Evolutionary conservation across 2,797 vertebrate species (phyloP).

Genomic region (Cottoperca gobio): DNA sequence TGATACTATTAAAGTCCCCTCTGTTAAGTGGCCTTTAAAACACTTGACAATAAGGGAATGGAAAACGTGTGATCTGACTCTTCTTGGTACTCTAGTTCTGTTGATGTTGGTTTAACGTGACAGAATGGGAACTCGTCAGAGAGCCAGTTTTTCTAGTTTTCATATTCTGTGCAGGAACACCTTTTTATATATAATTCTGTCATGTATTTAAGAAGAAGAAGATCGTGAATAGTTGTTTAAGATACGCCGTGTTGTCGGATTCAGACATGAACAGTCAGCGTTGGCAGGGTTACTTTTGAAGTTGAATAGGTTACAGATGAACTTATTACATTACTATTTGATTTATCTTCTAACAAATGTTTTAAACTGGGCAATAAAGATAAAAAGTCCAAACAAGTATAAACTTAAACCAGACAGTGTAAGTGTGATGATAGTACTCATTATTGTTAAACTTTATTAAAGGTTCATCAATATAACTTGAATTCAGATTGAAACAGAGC

Average conservation of each 20-base stretch:
- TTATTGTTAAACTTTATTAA: too few relatives aligned
- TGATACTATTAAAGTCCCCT: constrained; percentile 59
- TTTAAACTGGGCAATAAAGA: too few relatives aligned
- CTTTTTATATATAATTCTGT: not conserved
- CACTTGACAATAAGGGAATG: constrained; percentile 47
- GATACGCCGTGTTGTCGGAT: not conserved
- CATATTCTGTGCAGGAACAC: not conserved
- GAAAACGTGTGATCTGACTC: constrained; percentile 54
- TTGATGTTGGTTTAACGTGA: constrained; percentile 17
- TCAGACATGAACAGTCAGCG: too few relatives aligned
- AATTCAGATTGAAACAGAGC: too few relatives aligned
- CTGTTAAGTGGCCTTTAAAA: constrained; percentile 70
- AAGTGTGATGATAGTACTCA: too few relatives aligned
- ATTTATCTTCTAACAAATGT: too few relatives aligned
- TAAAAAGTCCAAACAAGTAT: too few relatives aligned
- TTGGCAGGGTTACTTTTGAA: too few relatives aligned
- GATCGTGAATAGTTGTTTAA: constrained; percentile 5
- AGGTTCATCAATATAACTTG: too few relatives aligned
- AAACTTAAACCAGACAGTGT: too few relatives aligned
- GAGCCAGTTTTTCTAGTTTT: constrained; percentile 10
- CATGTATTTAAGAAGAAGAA: not conserved
- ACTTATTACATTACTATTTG: too few relatives aligned
- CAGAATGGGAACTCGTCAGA: constrained; percentile 9
- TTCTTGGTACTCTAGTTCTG: constrained; percentile 20
- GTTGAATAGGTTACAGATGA: too few relatives aligned